phyloP scores from a whole-genome alignment of 2,888 invertebrate genomes.

The Nomada ferruginata region DNA sequence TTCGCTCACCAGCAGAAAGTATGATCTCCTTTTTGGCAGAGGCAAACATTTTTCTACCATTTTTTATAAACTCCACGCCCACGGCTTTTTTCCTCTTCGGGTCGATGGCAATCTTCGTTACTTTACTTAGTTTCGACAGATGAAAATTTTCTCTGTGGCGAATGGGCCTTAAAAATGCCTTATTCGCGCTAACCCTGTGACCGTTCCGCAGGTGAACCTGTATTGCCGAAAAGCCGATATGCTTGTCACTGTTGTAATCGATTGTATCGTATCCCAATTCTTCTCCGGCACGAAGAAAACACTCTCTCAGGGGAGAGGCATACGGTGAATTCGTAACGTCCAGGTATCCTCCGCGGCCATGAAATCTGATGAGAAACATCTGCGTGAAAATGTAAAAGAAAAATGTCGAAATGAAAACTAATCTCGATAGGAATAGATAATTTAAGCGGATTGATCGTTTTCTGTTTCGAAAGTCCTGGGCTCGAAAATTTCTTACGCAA shows the following conservation, averaged over 20 bases:
- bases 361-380: constrained; percentile 85
- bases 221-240: constrained; percentile 89
- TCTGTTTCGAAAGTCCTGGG: neutral
- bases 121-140: constrained; percentile 89
- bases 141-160: constrained; percentile 88
- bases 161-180: constrained; percentile 91
- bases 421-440: neutral
- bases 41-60: constrained; percentile 85
- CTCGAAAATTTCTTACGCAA: neutral
- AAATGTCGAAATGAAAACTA: neutral
- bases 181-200: constrained; percentile 91
- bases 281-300: constrained; percentile 88
- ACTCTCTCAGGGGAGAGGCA: constrained; percentile 87
- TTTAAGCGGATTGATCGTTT: neutral
- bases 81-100: constrained; percentile 86
- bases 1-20: constrained; percentile 88
- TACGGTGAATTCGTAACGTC: constrained; percentile 89
- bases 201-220: constrained; percentile 91
- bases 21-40: constrained; percentile 91
- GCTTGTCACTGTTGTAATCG: constrained; percentile 89
- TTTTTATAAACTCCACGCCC: constrained; percentile 90
- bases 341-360: constrained; percentile 88
- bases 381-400: neutral
- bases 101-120: constrained; percentile 89
- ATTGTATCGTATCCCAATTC: constrained; percentile 89